Evolutionary conservation across 1,140 invertebrate species (phyloP).

Genomic region (Ceratosolen solmsi): DNA sequence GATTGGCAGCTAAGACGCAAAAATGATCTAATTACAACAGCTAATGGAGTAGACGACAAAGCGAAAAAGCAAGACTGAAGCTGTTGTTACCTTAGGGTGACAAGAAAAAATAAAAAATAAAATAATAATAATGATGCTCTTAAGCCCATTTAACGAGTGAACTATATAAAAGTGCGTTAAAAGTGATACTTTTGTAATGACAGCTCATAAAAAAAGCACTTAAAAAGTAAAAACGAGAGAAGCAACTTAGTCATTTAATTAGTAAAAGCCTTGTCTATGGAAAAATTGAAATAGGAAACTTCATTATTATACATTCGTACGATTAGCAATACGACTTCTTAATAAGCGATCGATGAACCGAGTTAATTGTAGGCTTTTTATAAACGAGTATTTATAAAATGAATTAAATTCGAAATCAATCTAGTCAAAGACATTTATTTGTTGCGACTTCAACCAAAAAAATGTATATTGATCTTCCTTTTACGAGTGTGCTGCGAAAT

Average conservation of each 20-base stretch:
- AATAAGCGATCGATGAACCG: conserved; percentile 39
- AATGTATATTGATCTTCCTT: conserved; percentile 32
- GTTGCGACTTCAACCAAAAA: conserved; percentile 36
- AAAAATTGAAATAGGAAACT: conserved; percentile 10
- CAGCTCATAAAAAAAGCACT: background rate
- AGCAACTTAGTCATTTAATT: conserved; percentile 40
- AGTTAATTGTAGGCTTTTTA: conserved; percentile 48
- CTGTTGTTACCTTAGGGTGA: conserved; percentile 5
- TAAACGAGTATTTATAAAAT: conserved; percentile 28
- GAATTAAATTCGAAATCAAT: conserved; percentile 29
- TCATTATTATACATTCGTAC: conserved; percentile 32
- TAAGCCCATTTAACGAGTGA: conserved; percentile 23
- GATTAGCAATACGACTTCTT: conserved; percentile 19
- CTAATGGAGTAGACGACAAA: conserved; percentile 71
- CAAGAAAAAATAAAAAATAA: background rate
- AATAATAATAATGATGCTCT: conserved; percentile 19
- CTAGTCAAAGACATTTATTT: conserved; percentile 27
- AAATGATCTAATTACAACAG: conserved; percentile 62
- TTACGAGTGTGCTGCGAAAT: conserved; percentile 43
- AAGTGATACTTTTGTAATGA: conserved; percentile 17
- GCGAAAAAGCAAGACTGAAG: conserved; percentile 72
- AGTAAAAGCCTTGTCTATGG: conserved; percentile 25
- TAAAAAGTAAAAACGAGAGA: background rate
- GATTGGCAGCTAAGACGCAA: conserved; percentile 77
- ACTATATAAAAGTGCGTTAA: conserved; percentile 23